Percentiles rank a stretch among this genome's conserved stretches.
These are phyloP conservation scores for Belgica antarctica DNA, from an alignment of 2,888 invertebrate species.

Conservation along the genomic window DNA sequence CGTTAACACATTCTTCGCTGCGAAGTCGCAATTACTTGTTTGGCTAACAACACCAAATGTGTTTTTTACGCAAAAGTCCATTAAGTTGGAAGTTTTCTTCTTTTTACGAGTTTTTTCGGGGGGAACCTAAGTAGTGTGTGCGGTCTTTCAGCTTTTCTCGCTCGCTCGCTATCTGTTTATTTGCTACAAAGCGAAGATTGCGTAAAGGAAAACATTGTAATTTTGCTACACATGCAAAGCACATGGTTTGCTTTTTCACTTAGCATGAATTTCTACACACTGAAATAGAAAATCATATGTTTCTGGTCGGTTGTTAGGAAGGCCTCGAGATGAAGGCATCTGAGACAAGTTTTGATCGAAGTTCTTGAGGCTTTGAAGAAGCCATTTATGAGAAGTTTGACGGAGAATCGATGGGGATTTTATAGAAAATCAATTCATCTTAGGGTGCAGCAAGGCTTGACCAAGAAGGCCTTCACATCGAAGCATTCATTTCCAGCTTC, in stretches of 20 bases:
- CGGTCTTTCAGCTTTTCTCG: slow-evolving; percentile 8
- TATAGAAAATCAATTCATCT: too few species aligned
- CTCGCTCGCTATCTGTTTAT: neutral
- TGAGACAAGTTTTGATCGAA: too few species aligned
- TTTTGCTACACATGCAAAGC: slow-evolving; percentile 17
- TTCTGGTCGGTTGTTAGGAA: too few species aligned
- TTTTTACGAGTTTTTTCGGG: neutral
- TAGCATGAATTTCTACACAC: too few species aligned
- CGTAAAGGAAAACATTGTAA: slow-evolving; percentile 1
- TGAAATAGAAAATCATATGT: slow-evolving; percentile 11
- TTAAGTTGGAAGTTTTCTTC: slow-evolving; percentile 20
- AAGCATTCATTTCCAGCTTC: too few species aligned
- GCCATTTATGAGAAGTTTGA: too few species aligned
- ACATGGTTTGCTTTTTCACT: too few species aligned
- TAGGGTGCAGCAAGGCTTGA: too few species aligned
- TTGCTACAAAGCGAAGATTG: neutral
- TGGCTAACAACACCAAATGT: slow-evolving; percentile 17
- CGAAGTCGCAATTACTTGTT: neutral
- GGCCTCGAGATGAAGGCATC: neutral
- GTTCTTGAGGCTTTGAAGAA: too few species aligned
- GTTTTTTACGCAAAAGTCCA: slow-evolving; percentile 29
- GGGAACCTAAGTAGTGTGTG: slow-evolving; percentile 30
- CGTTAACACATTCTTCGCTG: slow-evolving; percentile 2
- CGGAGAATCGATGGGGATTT: too few species aligned
- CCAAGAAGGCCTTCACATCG: too few species aligned